Evolutionary conservation across 2,888 invertebrate genomes (phyloP).

Genomic region (Hirtodrosophila trivittata): DNA sequence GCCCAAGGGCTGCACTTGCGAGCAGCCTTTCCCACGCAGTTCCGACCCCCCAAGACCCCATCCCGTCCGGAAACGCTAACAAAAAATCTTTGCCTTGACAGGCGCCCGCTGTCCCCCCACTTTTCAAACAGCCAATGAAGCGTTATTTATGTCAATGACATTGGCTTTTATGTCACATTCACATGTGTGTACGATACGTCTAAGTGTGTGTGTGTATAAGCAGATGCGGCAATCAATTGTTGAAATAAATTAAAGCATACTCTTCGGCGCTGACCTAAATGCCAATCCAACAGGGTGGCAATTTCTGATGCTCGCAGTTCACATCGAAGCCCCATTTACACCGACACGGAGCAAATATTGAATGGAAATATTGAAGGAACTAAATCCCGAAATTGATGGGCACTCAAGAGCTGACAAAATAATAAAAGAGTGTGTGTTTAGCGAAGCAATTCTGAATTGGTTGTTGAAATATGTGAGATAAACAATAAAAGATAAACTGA

Average conservation of each 20-base stretch:
- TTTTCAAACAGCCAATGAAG: constrained; percentile 36
- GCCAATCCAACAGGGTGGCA: constrained; percentile 53
- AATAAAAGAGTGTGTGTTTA: too few relatives aligned
- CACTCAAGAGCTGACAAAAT: too few relatives aligned
- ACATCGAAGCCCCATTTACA: neutral
- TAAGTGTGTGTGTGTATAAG: constrained; percentile 14
- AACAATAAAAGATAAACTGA: too few relatives aligned
- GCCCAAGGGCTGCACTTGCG: constrained; percentile 69
- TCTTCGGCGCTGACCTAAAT: constrained; percentile 72
- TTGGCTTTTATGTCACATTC: constrained; percentile 44
- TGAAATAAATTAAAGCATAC: constrained; percentile 68
- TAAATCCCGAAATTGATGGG: too few relatives aligned
- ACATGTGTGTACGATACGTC: constrained; percentile 3
- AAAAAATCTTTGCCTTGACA: constrained; percentile 47
- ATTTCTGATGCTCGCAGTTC: constrained; percentile 32
- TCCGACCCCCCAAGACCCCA: too few relatives aligned
- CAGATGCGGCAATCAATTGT: constrained; percentile 54
- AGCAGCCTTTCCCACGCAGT: constrained; percentile 53
- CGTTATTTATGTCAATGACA: constrained; percentile 71
- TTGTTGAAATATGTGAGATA: too few relatives aligned
- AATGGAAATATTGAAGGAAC: too few relatives aligned
- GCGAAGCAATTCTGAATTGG: too few relatives aligned
- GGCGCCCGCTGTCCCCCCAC: neutral
- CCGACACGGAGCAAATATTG: neutral
- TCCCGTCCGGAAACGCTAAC: constrained; percentile 33